A percentile compares a stretch with the other conserved stretches of the same genome.
Evolutionary conservation across 2,113 vertebrate species (phyloP).

Genomic region (Phasianus colchicus): DNA sequence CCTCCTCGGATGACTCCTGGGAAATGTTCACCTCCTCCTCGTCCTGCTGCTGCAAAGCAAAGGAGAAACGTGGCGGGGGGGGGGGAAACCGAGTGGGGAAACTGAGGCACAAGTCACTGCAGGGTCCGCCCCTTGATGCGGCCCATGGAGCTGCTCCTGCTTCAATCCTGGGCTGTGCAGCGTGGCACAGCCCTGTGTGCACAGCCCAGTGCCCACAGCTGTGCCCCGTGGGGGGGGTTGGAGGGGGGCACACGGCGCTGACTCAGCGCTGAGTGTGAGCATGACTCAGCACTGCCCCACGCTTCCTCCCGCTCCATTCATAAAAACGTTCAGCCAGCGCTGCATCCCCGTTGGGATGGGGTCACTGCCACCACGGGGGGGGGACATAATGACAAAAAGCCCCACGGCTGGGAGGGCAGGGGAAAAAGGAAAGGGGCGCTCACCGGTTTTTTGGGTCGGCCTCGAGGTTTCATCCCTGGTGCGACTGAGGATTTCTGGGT

Average conservation of each 20-base stretch:
- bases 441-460: slow-evolving; percentile 95
- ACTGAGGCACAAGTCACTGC: not conserved
- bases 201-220: too few relatives aligned
- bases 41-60: slow-evolving; percentile 84
- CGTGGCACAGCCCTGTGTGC: too few relatives aligned
- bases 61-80: not conserved
- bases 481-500: slow-evolving; percentile 87
- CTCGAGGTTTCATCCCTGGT: slow-evolving; percentile 89
- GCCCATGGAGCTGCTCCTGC: accelerated
- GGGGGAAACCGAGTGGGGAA: not conserved
- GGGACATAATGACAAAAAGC: accelerated
- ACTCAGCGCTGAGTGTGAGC: slow-evolving; percentile 79
- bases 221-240: too few relatives aligned
- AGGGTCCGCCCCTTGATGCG: accelerated
- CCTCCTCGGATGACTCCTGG: slow-evolving; percentile 94
- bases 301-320: slow-evolving; percentile 84
- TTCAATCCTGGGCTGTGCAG: not conserved
- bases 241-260: slow-evolving; percentile 31
- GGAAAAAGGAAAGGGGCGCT: slow-evolving; percentile 13
- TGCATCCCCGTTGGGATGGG: not conserved
- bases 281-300: slow-evolving; percentile 83
- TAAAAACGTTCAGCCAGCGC: slow-evolving; percentile 72
- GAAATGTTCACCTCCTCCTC: slow-evolving; percentile 89
- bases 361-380: not conserved
- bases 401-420: not conserved